phyloP scores from a whole-genome alignment of 2,797 vertebrate species.

The Myotis daubentonii region DNA sequence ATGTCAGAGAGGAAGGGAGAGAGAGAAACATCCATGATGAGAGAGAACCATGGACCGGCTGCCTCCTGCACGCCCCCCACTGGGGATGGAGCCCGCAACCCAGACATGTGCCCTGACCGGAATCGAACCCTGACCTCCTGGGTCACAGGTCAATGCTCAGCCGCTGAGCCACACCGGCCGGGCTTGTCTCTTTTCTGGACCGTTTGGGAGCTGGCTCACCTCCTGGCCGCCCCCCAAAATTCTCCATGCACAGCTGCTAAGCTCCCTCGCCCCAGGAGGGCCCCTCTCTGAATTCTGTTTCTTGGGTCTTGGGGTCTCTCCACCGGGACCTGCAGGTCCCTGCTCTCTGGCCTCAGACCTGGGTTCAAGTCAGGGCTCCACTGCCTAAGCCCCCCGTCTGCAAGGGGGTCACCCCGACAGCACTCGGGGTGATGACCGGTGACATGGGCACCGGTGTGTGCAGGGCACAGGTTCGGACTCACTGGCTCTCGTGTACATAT shows the following conservation, averaged over 20 bases:
- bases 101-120: no score
- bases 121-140: no score
- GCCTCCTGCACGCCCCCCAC: no score
- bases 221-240: background rate
- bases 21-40: no score
- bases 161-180: no score
- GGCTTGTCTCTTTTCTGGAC: background rate
- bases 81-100: no score
- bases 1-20: no score
- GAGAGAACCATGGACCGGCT: no score
- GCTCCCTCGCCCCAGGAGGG: no score
- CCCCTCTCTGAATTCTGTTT: background rate
- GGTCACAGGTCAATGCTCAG: no score
- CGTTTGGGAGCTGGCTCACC: background rate
- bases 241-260: background rate
- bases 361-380: background rate
- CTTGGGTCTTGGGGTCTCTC: background rate
- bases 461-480: accelerated
- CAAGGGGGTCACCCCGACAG: background rate
- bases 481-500: accelerated
- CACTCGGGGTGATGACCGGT: accelerated
- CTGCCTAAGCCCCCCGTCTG: background rate
- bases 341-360: background rate
- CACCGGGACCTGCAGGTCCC: no score
- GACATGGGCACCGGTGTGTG: accelerated